These are phyloP conservation scores for Drosophila chauvacae DNA, from an alignment of 1,140 invertebrate genomes.

Conservation along the genomic window DNA sequence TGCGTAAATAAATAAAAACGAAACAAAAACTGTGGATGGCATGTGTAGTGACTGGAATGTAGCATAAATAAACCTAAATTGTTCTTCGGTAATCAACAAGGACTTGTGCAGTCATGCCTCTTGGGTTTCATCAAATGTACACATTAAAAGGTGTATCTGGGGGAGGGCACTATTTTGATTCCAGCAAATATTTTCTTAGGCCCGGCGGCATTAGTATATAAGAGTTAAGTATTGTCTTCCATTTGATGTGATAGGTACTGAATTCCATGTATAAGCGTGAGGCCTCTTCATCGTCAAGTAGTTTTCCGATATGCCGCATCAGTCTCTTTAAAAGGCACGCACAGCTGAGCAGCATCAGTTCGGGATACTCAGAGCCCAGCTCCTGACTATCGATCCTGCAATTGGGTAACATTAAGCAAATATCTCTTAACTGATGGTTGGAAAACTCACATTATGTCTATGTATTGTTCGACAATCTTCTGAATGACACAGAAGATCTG, in stretches of 20 bases:
- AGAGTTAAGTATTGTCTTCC: constrained; percentile 44
- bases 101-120: constrained; percentile 2
- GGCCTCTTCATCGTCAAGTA: constrained; percentile 31
- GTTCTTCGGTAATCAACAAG: neutral
- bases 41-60: constrained; percentile 14
- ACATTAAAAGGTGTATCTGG: neutral
- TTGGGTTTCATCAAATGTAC: neutral
- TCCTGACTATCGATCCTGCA: constrained; percentile 5
- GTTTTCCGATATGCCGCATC: neutral
- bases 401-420: neutral
- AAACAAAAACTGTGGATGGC: constrained; percentile 3
- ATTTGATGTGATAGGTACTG: constrained; percentile 37
- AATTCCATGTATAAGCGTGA: constrained; percentile 25
- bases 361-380: constrained; percentile 14
- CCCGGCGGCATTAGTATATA: constrained; percentile 29
- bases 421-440: no score
- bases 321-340: constrained; percentile 30
- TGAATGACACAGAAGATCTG: constrained; percentile 22
- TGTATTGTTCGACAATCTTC: constrained; percentile 41
- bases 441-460: constrained; percentile 39
- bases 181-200: constrained; percentile 22
- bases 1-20: constrained; percentile 6
- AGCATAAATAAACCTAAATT: constrained; percentile 5
- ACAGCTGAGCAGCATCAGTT: constrained; percentile 23
- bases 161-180: neutral